Evolutionary conservation across 23 tunicate species (phyloP).

Genomic region (Trididemnum miniatum): DNA sequence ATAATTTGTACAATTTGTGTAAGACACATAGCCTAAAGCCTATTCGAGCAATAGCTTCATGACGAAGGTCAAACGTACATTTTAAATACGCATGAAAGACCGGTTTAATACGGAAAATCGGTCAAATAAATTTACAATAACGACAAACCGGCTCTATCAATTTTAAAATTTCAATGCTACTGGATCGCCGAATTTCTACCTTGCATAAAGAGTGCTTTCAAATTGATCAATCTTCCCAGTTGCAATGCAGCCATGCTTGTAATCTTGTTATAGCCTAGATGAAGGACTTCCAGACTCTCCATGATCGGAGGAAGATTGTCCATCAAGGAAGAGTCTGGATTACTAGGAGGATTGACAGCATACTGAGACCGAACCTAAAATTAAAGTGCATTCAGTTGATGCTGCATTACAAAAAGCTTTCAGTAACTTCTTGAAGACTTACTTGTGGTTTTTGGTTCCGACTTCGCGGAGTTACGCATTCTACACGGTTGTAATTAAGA

Average conservation of each 20-base stretch:
- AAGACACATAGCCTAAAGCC: too few relatives aligned
- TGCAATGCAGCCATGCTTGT: constrained; percentile 78
- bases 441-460: constrained; percentile 63
- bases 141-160: too few relatives aligned
- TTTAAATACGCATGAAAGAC: too few relatives aligned
- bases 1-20: too few relatives aligned
- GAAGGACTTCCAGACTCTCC: constrained; percentile 94
- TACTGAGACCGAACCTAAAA: constrained; percentile 88
- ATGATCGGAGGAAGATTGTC: constrained; percentile 77
- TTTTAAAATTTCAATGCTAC: too few relatives aligned
- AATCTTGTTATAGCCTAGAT: constrained; percentile 92
- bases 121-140: too few relatives aligned
- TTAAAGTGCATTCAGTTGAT: background rate
- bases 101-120: too few relatives aligned
- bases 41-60: too few relatives aligned
- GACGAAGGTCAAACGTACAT: too few relatives aligned
- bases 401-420: background rate
- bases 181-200: too few relatives aligned
- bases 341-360: constrained; percentile 57
- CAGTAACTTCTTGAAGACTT: too few relatives aligned
- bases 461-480: constrained; percentile 74
- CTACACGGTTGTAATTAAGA: constrained; percentile 89
- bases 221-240: constrained; percentile 66
- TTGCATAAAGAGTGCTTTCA: constrained; percentile 93
- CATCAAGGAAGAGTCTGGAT: constrained; percentile 28